A percentile compares a stretch with the other conserved stretches of the same genome.
Conservation (phyloP, 2,888 invertebrate genomes). For the Lacanobia oleracea region DNA sequence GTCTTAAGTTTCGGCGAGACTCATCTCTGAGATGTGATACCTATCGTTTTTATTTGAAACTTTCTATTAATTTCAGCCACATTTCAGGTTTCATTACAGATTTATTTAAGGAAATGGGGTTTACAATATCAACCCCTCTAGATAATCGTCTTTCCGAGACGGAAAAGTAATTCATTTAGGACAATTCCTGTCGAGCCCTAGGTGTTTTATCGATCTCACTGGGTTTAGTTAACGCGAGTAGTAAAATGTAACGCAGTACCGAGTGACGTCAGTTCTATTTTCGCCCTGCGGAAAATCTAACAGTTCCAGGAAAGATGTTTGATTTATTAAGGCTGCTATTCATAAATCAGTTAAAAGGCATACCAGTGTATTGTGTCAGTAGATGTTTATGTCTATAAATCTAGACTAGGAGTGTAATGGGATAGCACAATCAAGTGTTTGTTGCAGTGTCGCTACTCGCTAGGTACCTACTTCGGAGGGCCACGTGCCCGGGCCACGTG, state of each 20-base stretch:
- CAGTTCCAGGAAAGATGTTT: conserved; percentile 60
- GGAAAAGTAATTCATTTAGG: conserved; percentile 58
- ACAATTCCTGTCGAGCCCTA: conserved; percentile 57
- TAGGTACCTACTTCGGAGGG: conserved; percentile 40
- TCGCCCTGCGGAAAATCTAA: conserved; percentile 47
- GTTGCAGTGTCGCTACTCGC: conserved; percentile 39
- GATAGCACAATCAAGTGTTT: conserved; percentile 49
- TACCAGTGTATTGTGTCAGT: conserved; percentile 15
- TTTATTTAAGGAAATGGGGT: conserved; percentile 46
- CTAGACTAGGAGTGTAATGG: conserved; percentile 42
- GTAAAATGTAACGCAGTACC: conserved; percentile 58
- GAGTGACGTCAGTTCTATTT: conserved; percentile 62
- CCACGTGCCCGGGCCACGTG: conserved; percentile 61
- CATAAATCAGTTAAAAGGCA: conserved; percentile 39
- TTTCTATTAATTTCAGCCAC: conserved; percentile 44
- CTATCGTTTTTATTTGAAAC: conserved; percentile 46
- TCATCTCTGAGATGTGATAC: conserved; percentile 45
- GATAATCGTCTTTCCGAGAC: conserved; percentile 45
- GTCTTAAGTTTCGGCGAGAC: conserved; percentile 52
- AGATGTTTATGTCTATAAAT: conserved; percentile 27
- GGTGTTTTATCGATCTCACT: conserved; percentile 60
- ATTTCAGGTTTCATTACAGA: conserved; percentile 45
- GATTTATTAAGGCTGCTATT: conserved; percentile 52
- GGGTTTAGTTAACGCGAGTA: conserved; percentile 55
- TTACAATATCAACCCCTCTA: conserved; percentile 34